These are phyloP conservation scores for Formica selysi DNA, from an alignment of 1,140 invertebrate species.

Conservation along the genomic window DNA sequence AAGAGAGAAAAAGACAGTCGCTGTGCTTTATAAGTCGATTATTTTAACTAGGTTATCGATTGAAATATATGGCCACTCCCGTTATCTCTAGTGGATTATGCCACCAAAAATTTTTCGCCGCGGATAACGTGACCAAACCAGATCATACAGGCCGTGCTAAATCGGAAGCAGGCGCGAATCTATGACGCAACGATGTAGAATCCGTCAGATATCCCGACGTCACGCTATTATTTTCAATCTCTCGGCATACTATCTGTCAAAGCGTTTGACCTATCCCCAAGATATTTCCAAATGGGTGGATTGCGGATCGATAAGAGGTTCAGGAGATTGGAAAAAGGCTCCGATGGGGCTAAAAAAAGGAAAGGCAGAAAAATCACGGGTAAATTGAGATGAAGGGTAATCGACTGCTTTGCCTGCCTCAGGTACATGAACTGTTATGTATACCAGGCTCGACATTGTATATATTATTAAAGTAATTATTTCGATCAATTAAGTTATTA, in stretches of 20 bases:
- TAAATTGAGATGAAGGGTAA: conserved; percentile 46
- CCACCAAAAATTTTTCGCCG: conserved; percentile 14
- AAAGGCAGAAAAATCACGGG: conserved; percentile 32
- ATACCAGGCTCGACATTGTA: background rate
- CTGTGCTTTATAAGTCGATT: background rate
- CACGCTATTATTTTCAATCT: conserved; percentile 58
- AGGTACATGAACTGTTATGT: conserved; percentile 29
- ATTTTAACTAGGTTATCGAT: conserved; percentile 4
- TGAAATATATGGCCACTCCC: background rate
- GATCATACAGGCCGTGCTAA: conserved; percentile 18
- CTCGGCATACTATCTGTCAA: conserved; percentile 7
- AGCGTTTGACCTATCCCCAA: conserved; percentile 51
- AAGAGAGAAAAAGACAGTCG: too few species aligned
- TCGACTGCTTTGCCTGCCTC: conserved; percentile 36
- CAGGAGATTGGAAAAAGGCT: conserved; percentile 34
- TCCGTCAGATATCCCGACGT: conserved; percentile 53
- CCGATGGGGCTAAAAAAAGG: conserved; percentile 3
- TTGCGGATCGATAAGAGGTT: conserved; percentile 47
- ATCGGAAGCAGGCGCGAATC: conserved; percentile 7
- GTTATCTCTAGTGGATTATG: background rate
- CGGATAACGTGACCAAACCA: background rate
- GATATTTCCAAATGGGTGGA: conserved; percentile 65
- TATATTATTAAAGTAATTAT: conserved; percentile 11
- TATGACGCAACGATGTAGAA: conserved; percentile 50
- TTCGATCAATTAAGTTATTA: conserved; percentile 29